These are phyloP conservation scores for Prionailurus bengalensis DNA, from an alignment of 2,113 vertebrate species.

Conservation along the genomic window DNA sequence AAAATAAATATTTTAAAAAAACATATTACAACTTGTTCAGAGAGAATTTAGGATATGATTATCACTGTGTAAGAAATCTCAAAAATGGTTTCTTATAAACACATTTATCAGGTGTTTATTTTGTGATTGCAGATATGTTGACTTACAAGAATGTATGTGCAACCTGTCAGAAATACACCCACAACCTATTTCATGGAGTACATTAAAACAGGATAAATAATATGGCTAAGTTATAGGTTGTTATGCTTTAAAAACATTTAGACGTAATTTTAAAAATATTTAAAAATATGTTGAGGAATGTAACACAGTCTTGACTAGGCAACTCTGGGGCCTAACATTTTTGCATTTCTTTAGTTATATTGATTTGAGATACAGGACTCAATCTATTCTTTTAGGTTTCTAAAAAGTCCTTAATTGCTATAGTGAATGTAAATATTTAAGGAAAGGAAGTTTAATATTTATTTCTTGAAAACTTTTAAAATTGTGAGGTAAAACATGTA, in stretches of 20 bases:
- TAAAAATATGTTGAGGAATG: slow-evolving; percentile 29
- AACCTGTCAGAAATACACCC: slow-evolving; percentile 3
- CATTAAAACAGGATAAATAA: not conserved
- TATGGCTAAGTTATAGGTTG: not conserved
- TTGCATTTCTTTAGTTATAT: not conserved
- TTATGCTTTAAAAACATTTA: slow-evolving; percentile 35
- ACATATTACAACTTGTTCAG: slow-evolving; percentile 35
- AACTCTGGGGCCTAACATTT: not conserved
- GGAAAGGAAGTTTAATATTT: not conserved
- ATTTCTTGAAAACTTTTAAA: not conserved
- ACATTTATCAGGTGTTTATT: not conserved
- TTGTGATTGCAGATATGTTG: slow-evolving; percentile 19
- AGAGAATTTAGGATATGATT: not conserved
- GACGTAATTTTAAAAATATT: not conserved
- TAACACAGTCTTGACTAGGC: not conserved
- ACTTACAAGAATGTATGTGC: not conserved
- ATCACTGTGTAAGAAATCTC: not conserved
- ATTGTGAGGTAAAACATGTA: not conserved
- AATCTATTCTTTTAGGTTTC: not conserved
- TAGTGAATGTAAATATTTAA: slow-evolving; percentile 15
- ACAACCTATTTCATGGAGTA: not conserved
- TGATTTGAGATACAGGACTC: slow-evolving; percentile 11
- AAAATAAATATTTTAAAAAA: not conserved
- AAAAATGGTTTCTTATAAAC: slow-evolving; percentile 17
- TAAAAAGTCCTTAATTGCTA: not conserved